These are phyloP conservation scores for Phortica variegata DNA, from an alignment of 1,140 invertebrate genomes.

Conservation along the genomic window DNA sequence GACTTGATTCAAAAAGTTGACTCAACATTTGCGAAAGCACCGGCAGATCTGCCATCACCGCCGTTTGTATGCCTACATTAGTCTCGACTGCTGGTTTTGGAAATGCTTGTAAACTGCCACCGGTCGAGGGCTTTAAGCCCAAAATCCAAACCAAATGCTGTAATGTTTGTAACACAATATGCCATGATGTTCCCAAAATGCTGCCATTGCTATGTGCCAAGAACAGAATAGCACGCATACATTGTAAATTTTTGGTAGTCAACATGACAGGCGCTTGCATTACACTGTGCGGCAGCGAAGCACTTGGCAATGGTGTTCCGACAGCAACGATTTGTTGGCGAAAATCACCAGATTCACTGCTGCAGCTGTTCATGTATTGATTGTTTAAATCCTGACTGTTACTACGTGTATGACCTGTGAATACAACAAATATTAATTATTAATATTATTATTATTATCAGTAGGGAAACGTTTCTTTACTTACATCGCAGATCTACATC, in stretches of 20 bases:
- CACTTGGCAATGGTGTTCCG: constrained; percentile 85
- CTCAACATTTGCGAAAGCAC: constrained; percentile 91
- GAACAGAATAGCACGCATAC: constrained; percentile 86
- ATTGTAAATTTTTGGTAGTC: constrained; percentile 96
- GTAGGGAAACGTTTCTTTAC: neutral
- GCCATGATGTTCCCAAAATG: constrained; percentile 91
- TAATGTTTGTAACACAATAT: constrained; percentile 90
- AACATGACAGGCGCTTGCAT: constrained; percentile 97
- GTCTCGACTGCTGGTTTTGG: constrained; percentile 69
- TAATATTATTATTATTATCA: neutral
- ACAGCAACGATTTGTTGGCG: constrained; percentile 92
- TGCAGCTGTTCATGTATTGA: constrained; percentile 63
- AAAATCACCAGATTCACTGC: constrained; percentile 62
- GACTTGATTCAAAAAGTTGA: constrained; percentile 90
- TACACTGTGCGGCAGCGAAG: constrained; percentile 69
- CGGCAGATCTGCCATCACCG: constrained; percentile 93
- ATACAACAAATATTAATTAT: constrained; percentile 2
- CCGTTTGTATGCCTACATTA: constrained; percentile 93
- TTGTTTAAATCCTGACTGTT: constrained; percentile 59
- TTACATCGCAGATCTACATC: constrained; percentile 52
- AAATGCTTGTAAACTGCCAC: constrained; percentile 78
- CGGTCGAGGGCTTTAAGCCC: constrained; percentile 91
- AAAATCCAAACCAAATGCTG: constrained; percentile 98
- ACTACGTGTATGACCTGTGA: constrained; percentile 46
- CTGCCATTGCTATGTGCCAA: constrained; percentile 91